Evolutionary conservation across 2,888 invertebrate species (phyloP), one percentile per base, ranked within the genome.

Genomic region (Caenorhabditis zanzibari): DNA sequence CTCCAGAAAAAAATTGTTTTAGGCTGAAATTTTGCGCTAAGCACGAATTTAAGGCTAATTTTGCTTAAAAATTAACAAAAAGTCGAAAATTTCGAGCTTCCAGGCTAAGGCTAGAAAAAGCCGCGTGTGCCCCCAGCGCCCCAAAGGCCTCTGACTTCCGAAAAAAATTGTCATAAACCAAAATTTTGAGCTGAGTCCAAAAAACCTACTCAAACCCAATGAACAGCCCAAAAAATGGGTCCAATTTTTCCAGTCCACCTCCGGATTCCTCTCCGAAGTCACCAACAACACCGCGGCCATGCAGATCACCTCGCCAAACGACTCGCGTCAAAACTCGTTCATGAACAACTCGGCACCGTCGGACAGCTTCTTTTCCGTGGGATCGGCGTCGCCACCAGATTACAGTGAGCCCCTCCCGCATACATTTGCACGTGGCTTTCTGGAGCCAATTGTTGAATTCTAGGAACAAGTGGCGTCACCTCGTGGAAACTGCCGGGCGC

Each of bases 231-330:
- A 32, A 32, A 6, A 6, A 32, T 4, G 9, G 14, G 38, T n/a
- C n/a, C n/a, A n/a, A n/a, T 16, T 24, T 22, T 26, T 32, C 5
- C 83, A 80, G 83, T 84, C 80, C 12, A 72, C 88, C 7, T 88
- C 89, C 16, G 90, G 91, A 68, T 91, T 90, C 81, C 81, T 90
- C 77, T 89, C 88, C n/a, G 90, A 88, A 76, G 87, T 92, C 74
- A 90, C 90, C n/a, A 91, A 92, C 66, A 86, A 86, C 69, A 89
- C 89, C n/a, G 89, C 89, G 0, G 89, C 89, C 19, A 91, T 92
- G 92, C 90, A 90, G 80, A 92, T 92, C 74, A 85, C 87, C 10
- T 84, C 84, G 26, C 88, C 89, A 10, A 64, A 82, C 32, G 86
- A 85, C 49, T 58, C 69, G 2, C 61, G 73, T 10, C 41, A 58